Evolutionary conservation across 2,797 vertebrate species (phyloP).

Genomic region (Anisognathus igniventris): DNA sequence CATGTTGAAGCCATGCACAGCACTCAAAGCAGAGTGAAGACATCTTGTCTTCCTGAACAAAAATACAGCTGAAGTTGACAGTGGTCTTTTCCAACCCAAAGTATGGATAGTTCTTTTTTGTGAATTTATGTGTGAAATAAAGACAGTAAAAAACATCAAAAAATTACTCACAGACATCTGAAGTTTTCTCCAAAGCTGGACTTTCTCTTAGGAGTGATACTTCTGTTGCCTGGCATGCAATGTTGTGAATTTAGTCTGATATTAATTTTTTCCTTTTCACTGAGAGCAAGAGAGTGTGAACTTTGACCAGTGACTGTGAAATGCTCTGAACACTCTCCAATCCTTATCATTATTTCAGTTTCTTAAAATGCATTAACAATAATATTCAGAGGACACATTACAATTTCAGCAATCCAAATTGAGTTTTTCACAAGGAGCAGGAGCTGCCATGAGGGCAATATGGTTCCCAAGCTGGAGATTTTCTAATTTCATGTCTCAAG

Average conservation of each 20-base stretch:
- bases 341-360: not conserved
- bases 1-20: not conserved
- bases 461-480: not conserved
- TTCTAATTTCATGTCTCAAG: not conserved
- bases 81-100: not conserved
- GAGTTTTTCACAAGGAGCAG: not conserved
- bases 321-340: not conserved
- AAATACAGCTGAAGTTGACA: not conserved
- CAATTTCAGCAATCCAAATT: not conserved
- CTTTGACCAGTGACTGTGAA: not conserved
- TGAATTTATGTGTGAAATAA: not conserved
- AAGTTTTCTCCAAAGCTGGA: not conserved
- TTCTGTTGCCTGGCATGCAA: not conserved
- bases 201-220: not conserved
- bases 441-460: not conserved
- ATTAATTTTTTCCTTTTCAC: not conserved
- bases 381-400: not conserved
- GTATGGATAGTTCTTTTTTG: not conserved
- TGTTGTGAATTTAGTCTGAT: not conserved
- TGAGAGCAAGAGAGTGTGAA: not conserved
- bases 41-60: not conserved
- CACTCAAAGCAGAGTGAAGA: not conserved
- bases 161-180: not conserved
- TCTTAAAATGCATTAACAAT: not conserved
- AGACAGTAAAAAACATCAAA: accelerated